Conservation (phyloP, 1,140 invertebrate species). For the Hydropsyche tenuis region DNA sequence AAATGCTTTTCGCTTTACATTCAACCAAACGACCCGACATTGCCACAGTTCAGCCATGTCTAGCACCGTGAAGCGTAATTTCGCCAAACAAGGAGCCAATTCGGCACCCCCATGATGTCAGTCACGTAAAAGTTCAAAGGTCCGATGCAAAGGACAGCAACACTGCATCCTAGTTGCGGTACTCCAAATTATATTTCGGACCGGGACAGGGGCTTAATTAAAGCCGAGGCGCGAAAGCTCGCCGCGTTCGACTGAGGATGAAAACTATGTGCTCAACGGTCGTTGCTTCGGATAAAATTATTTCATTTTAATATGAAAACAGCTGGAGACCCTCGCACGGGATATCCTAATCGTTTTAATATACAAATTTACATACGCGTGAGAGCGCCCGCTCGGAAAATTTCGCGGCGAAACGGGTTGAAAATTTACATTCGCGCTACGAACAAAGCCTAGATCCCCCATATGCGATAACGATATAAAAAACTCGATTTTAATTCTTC, state of each 20-base stretch:
- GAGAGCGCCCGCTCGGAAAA: conserved; percentile 5
- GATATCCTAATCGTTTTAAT: conserved; percentile 28
- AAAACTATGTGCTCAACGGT: not conserved
- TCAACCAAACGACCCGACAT: conserved; percentile 8
- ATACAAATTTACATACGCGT: conserved; percentile 26
- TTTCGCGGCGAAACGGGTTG: not conserved
- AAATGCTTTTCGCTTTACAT: conserved; percentile 1
- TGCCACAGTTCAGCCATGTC: not conserved
- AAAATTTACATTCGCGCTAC: conserved; percentile 12
- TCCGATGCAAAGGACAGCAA: not conserved
- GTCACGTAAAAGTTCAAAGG: not conserved
- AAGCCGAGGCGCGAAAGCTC: not conserved
- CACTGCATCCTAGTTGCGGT: not conserved
- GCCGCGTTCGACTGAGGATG: not conserved
- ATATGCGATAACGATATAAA: not conserved
- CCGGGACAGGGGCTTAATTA: not conserved
- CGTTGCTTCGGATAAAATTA: conserved; percentile 5
- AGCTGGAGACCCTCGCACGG: conserved; percentile 17
- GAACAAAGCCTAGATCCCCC: not conserved
- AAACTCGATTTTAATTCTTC: too few relatives aligned
- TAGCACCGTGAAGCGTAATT: conserved; percentile 1
- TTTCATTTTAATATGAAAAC: conserved; percentile 29
- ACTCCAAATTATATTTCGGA: not conserved
- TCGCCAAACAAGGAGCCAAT: conserved; percentile 17
- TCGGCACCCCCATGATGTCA: not conserved